Evolutionary conservation across 2,888 invertebrate genomes (phyloP).

Genomic region (Folsomia manolachei): DNA sequence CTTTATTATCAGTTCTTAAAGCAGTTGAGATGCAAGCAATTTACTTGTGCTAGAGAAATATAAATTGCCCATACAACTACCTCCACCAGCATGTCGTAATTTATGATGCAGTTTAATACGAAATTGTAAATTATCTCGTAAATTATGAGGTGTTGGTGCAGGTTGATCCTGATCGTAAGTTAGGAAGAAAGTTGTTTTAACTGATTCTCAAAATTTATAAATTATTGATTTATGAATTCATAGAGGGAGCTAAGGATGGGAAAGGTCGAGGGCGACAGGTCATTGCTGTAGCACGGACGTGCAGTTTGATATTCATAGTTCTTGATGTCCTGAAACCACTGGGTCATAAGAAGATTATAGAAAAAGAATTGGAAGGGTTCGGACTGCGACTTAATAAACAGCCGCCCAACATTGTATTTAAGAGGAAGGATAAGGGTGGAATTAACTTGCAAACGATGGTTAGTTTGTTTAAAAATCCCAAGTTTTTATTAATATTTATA

Average conservation of each 20-base stretch:
- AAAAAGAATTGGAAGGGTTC: conserved; percentile 98
- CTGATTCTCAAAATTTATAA: no score
- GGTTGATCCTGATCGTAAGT: no score
- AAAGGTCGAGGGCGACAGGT: conserved; percentile 98
- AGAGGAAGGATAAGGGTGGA: conserved; percentile 98
- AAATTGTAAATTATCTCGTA: no score
- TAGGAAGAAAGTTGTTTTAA: no score
- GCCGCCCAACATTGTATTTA: conserved; percentile 94
- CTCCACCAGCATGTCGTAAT: no score
- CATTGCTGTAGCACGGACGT: conserved; percentile 97
- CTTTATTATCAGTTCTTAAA: no score
- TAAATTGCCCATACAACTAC: no score
- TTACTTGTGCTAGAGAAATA: no score
- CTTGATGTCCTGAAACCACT: conserved; percentile 96
- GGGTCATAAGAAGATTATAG: conserved; percentile 91
- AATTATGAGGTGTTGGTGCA: no score
- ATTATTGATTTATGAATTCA: no score
- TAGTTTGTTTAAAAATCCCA: conserved; percentile 17
- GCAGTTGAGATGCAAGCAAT: no score
- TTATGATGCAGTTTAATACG: no score
- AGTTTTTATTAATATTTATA: neutral
- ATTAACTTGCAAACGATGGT: conserved; percentile 91
- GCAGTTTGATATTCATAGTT: conserved; percentile 95
- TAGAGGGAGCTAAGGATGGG: conserved; percentile 99
- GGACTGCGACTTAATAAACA: conserved; percentile 92